Percentiles rank a stretch among this genome's conserved stretches.
These are phyloP conservation scores for Clarias batrachus DNA, from an alignment of 2,113 vertebrate species.

Conservation along the genomic window DNA sequence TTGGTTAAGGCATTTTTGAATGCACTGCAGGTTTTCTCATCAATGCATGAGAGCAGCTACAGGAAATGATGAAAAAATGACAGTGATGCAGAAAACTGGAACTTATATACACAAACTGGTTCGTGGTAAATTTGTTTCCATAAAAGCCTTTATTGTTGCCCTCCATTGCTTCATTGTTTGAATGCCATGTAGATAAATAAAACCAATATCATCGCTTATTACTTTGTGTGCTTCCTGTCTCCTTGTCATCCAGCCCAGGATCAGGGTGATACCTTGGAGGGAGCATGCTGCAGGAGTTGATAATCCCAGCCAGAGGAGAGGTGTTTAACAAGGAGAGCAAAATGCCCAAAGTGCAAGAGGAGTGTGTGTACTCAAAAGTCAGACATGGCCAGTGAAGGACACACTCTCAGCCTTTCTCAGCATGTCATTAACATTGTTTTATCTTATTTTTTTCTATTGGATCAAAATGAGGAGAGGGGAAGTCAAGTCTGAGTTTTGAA, in stretches of 20 bases:
- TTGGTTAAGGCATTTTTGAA: too few species aligned
- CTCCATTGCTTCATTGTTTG: too few species aligned
- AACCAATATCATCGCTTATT: not conserved
- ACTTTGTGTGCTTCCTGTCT: not conserved
- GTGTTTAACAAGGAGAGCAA: not conserved
- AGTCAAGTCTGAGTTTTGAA: too few species aligned
- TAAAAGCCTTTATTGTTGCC: too few species aligned
- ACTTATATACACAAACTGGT: too few species aligned
- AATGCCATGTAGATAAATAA: not conserved
- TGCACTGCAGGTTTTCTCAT: too few species aligned
- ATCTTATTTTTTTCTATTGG: not conserved
- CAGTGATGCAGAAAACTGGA: too few species aligned
- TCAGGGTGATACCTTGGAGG: not conserved
- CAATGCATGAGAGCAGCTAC: too few species aligned
- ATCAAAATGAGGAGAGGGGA: too few species aligned
- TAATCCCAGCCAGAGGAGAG: not conserved
- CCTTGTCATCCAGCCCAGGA: slow-evolving; percentile 4
- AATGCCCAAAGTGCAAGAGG: not conserved
- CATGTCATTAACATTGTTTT: not conserved
- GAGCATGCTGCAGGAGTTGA: not conserved
- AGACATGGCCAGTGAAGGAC: not conserved
- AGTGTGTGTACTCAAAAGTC: slow-evolving; percentile 19
- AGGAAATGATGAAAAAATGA: too few species aligned
- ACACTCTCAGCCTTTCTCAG: not conserved
- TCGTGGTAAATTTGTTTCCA: too few species aligned